Conservation (phyloP, 2,888 invertebrate species). For the Asteroscopus sphinx region DNA sequence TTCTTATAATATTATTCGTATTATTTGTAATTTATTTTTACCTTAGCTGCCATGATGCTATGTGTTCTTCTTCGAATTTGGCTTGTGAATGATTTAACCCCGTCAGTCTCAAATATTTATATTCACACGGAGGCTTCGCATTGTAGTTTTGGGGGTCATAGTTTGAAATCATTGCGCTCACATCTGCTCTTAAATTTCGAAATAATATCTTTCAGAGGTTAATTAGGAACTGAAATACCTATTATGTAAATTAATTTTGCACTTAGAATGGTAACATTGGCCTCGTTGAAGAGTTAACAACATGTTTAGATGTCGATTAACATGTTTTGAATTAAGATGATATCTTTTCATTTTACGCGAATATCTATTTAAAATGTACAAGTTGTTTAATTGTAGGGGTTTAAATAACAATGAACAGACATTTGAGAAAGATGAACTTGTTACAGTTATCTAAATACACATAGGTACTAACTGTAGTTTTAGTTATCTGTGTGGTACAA, state of each 20-base stretch:
- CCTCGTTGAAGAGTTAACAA: constrained; percentile 57
- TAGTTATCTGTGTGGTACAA: no score
- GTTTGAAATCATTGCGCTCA: constrained; percentile 70
- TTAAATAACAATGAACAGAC: not conserved
- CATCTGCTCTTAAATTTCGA: constrained; percentile 63
- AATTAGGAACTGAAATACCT: constrained; percentile 69
- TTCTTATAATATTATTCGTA: not conserved
- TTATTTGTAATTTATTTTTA: constrained; percentile 51
- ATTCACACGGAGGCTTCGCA: constrained; percentile 68
- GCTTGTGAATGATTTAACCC: constrained; percentile 70
- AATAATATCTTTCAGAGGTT: constrained; percentile 69
- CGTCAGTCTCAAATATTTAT: constrained; percentile 72
- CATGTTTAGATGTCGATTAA: constrained; percentile 43
- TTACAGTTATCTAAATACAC: no score
- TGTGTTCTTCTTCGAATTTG: constrained; percentile 67
- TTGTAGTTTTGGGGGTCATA: constrained; percentile 76
- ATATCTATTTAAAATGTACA: constrained; percentile 11
- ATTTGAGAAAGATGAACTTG: no score
- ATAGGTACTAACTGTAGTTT: not conserved
- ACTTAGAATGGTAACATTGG: constrained; percentile 65
- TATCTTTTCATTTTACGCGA: constrained; percentile 20
- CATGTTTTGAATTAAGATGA: constrained; percentile 22
- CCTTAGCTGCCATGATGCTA: constrained; percentile 75
- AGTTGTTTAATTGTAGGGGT: constrained; percentile 13
- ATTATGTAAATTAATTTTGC: constrained; percentile 71